phyloP scores from a whole-genome alignment of 2,797 vertebrate species.

The Brotula barbata region DNA sequence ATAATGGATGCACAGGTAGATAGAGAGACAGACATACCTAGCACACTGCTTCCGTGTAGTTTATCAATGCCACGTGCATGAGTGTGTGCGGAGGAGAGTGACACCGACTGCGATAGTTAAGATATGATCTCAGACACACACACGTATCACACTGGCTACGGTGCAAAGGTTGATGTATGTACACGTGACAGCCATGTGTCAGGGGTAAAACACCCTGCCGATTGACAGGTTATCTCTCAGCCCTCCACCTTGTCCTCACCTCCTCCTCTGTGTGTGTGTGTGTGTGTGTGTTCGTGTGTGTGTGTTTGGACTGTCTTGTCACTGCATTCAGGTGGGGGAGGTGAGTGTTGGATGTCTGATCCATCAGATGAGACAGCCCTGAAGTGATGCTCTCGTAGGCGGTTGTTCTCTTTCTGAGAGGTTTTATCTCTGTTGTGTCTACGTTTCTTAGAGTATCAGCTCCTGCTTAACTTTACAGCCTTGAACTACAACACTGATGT shows the following conservation, averaged over 20 bases:
- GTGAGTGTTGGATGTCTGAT: conserved; percentile 59
- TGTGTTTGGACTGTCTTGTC: conserved; percentile 32
- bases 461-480: conserved; percentile 48
- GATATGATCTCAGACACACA: conserved; percentile 46
- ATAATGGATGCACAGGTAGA: conserved; percentile 9
- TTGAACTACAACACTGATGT: conserved; percentile 45
- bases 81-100: conserved; percentile 12
- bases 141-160: conserved; percentile 28
- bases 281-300: conserved; percentile 56
- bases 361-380: conserved; percentile 63
- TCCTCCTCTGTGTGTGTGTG: conserved; percentile 41
- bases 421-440: conserved; percentile 67
- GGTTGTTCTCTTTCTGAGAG: conserved; percentile 31
- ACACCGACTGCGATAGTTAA: conserved; percentile 26
- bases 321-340: too few species aligned
- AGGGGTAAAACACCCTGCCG: conserved; percentile 51
- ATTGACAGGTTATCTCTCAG: conserved; percentile 65
- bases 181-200: conserved; percentile 50
- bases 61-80: conserved; percentile 20
- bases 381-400: conserved; percentile 63
- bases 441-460: conserved; percentile 20
- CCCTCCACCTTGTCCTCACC: conserved; percentile 9
- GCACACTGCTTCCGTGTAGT: conserved; percentile 9
- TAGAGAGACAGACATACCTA: too few species aligned
- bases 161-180: conserved; percentile 59